Conservation (phyloP, 2,888 invertebrate species). For the Craniophora ligustri region DNA sequence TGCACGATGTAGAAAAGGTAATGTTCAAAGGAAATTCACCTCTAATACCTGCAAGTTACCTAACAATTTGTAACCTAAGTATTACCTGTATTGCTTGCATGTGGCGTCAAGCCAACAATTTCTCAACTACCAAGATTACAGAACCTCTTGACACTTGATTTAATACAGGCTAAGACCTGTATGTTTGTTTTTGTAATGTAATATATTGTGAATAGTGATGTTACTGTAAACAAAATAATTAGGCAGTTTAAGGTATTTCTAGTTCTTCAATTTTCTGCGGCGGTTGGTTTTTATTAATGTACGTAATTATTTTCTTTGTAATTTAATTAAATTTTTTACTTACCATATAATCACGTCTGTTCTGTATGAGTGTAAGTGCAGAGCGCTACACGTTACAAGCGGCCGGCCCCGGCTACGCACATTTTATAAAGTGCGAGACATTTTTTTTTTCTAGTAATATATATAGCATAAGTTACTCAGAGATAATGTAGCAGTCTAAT, state of each 20-base stretch:
- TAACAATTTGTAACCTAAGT: conserved; percentile 3
- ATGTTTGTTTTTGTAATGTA: conserved; percentile 13
- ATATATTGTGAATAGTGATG: background rate
- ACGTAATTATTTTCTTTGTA: no score
- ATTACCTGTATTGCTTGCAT: conserved; percentile 20
- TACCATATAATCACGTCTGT: no score
- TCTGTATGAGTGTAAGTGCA: no score
- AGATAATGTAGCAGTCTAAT: no score
- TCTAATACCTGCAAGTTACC: conserved; percentile 11
- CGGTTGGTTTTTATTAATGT: background rate
- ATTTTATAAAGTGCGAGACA: no score
- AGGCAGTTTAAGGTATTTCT: background rate
- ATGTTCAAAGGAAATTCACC: background rate
- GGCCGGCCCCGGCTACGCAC: no score
- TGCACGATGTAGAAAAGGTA: background rate
- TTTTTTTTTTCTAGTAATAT: no score
- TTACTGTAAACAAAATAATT: background rate
- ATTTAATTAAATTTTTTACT: no score
- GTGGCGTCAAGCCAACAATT: conserved; percentile 41
- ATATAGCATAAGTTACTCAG: no score
- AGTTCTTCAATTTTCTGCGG: background rate
- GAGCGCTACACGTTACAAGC: no score
- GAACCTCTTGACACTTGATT: conserved; percentile 40
- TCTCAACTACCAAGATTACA: conserved; percentile 17
- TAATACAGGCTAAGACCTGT: conserved; percentile 25